Conservation (phyloP, 2,797 vertebrate genomes). For the Knipowitschia caucasica region DNA sequence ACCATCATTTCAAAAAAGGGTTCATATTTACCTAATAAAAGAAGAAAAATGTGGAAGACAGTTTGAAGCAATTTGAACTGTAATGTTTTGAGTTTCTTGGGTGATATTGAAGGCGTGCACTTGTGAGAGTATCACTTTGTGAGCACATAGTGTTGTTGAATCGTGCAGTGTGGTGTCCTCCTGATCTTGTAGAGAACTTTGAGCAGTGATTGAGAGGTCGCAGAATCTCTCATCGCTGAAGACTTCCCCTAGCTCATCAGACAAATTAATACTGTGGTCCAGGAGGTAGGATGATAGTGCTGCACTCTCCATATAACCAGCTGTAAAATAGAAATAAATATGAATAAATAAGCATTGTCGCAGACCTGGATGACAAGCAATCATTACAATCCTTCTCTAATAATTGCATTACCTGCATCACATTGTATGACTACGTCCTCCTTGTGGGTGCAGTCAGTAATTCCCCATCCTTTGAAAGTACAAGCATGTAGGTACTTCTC, state of each 20-base stretch:
- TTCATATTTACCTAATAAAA: conserved; percentile 81
- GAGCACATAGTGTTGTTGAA: conserved; percentile 57
- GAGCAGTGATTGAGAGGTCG: conserved; percentile 67
- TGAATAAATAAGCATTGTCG: not conserved
- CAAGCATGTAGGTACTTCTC: conserved; percentile 65
- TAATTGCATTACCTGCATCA: no score
- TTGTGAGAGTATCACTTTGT: conserved; percentile 65
- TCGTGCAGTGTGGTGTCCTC: conserved; percentile 19
- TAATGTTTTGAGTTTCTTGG: conserved; percentile 22
- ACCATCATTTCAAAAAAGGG: no score
- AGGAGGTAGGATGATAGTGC: conserved; percentile 23
- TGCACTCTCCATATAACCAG: conserved; percentile 2
- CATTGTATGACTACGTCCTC: conserved; percentile 73
- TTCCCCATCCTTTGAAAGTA: conserved; percentile 62
- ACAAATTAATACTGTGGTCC: conserved; percentile 63
- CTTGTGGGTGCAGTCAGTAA: conserved; percentile 72
- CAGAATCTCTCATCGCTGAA: conserved; percentile 69
- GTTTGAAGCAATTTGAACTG: conserved; percentile 46
- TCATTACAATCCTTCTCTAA: no score
- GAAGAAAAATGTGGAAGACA: conserved; percentile 62
- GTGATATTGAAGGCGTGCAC: conserved; percentile 52
- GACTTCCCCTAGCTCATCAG: conserved; percentile 55
- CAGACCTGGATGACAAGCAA: no score
- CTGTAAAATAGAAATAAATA: not conserved
- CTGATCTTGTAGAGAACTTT: conserved; percentile 22